phyloP scores from a whole-genome alignment of 2,797 vertebrate species.

The Ptychadena robeensis region DNA sequence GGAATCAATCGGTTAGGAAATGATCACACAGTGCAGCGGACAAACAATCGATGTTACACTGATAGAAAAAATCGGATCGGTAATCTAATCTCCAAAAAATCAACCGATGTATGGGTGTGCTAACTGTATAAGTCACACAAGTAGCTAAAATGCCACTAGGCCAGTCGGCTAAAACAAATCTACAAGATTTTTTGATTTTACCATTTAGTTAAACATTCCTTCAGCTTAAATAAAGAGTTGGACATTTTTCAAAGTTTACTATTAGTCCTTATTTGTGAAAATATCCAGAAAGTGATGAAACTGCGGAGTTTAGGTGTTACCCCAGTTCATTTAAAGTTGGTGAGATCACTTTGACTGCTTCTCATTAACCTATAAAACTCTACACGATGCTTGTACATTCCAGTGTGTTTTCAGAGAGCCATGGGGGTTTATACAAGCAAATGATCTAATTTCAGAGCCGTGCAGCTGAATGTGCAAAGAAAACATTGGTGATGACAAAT shows the following conservation, averaged over 20 bases:
- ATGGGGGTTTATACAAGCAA: slow-evolving; percentile 37
- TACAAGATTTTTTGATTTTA: too few relatives aligned
- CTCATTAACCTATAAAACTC: slow-evolving; percentile 50
- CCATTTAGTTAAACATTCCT: slow-evolving; percentile 6
- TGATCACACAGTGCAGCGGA: too few relatives aligned
- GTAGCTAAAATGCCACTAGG: too few relatives aligned
- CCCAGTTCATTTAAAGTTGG: slow-evolving; percentile 52
- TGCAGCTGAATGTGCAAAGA: slow-evolving; percentile 39
- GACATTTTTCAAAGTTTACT: slow-evolving; percentile 23
- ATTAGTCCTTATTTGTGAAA: slow-evolving; percentile 45
- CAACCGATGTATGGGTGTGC: too few relatives aligned
- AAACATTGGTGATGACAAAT: slow-evolving; percentile 67
- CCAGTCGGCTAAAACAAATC: too few relatives aligned
- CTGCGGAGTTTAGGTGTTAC: slow-evolving; percentile 44
- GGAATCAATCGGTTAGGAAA: too few relatives aligned
- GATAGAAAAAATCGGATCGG: too few relatives aligned
- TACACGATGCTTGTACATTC: slow-evolving; percentile 33
- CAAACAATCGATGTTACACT: too few relatives aligned
- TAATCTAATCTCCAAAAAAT: too few relatives aligned
- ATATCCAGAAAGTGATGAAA: slow-evolving; percentile 41
- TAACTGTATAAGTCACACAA: too few relatives aligned
- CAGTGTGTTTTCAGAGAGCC: neutral
- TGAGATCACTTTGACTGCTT: slow-evolving; percentile 5
- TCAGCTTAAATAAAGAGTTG: slow-evolving; percentile 16
- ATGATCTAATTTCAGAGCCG: slow-evolving; percentile 35